Percentiles rank a stretch among this genome's conserved stretches.
phyloP scores from a whole-genome alignment of 2,797 vertebrate species.

The Sebastes trivittatus region DNA sequence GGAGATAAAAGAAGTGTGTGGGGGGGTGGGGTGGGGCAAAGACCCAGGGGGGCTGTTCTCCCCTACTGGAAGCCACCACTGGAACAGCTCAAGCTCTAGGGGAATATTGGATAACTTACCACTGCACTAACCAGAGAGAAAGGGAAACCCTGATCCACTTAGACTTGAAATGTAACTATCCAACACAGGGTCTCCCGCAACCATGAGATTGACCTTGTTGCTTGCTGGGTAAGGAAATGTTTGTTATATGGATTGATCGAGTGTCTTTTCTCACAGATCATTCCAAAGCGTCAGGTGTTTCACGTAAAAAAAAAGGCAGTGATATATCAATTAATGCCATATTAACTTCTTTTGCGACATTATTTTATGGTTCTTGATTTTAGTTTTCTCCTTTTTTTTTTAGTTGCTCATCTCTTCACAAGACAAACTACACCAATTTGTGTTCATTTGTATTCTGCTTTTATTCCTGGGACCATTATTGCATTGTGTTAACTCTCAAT shows the following conservation, averaged over 20 bases:
- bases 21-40: conserved; percentile 26
- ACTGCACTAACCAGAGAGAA: conserved; percentile 41
- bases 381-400: no score
- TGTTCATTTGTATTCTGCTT: not conserved
- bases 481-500: not conserved
- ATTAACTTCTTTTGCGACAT: not conserved
- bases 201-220: conserved; percentile 60
- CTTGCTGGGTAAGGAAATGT: conserved; percentile 13
- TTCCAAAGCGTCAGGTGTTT: not conserved
- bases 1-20: conserved; percentile 7
- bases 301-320: not conserved
- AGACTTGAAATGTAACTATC: conserved; percentile 54
- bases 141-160: conserved; percentile 50
- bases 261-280: not conserved
- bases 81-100: conserved; percentile 52
- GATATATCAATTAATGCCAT: not conserved
- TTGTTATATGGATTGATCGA: conserved; percentile 1
- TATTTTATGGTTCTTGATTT: not conserved
- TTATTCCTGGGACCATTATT: not conserved
- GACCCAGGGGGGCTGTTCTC: conserved; percentile 32
- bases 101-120: conserved; percentile 70
- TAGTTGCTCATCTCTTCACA: not conserved
- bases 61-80: conserved; percentile 48
- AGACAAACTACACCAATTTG: not conserved
- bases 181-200: conserved; percentile 21